Evolutionary conservation across 2,888 invertebrate genomes (phyloP), one percentile per base, ranked within the genome.

Genomic region (Luffia ferchaultella): DNA sequence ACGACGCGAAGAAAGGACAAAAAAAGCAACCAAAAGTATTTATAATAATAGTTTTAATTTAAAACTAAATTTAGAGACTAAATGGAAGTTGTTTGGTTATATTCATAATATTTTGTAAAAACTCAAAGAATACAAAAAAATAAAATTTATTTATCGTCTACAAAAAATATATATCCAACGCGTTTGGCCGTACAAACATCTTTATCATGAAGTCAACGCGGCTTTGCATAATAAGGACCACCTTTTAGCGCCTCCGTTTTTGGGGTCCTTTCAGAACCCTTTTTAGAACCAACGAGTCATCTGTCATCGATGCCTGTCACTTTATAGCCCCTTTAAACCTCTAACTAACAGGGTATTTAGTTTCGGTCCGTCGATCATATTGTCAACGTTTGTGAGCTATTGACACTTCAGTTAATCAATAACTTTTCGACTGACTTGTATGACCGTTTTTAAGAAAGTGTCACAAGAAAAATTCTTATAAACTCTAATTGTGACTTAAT

Each of bases 201-300:
- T 30, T 30, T 30, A 30, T 30, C 30, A 7, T 3, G 12, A 30
- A 30, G 30, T 30, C 30, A 30, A 30, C 30, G 30, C 30, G 30
- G 5, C 30, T 30, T 30, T 30, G 30, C 30, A 65, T 62, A 57
- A 55, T 60, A 58, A 57, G 62, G 67, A 68, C 70, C 70, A 69
- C 73, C 72, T 78, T 76, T 77, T 78, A 76, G 73, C 76, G 75
- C 76, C 78, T 76, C 76, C 55, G 76, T 70, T 69, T 75, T 73
- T 68, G 62, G 62, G 53, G 56, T 54, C 55, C 60, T 63, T 60
- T 65, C 55, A 59, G 65, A 65, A 63, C 67, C 68, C 65, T 70
- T 68, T 67, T 59, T 56, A 51, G 40, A 18, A 45, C 30, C 30
- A 30, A 12, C 30, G 30, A 3, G 5, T 30, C 30, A 30, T 30